These are phyloP conservation scores for Alfaro cultratus DNA, from an alignment of 2,797 vertebrate genomes.

Conservation along the genomic window DNA sequence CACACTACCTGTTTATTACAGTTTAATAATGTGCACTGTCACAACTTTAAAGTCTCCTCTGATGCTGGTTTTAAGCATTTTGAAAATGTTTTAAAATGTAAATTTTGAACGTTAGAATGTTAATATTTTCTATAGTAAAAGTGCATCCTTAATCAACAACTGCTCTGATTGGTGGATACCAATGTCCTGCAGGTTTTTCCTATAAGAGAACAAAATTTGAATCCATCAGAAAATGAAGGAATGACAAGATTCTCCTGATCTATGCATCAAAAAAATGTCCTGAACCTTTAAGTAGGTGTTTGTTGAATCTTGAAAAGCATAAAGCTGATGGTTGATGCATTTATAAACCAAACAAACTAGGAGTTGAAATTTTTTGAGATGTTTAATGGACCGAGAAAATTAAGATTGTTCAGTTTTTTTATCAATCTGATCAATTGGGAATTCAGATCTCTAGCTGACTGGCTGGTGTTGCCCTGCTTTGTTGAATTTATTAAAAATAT, in stretches of 20 bases:
- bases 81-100: background rate
- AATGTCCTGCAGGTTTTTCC: background rate
- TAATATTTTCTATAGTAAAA: background rate
- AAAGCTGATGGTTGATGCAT: background rate
- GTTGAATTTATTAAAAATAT: background rate
- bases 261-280: background rate
- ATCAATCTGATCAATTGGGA: background rate
- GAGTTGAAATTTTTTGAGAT: background rate
- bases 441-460: background rate
- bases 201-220: background rate
- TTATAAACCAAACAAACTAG: background rate
- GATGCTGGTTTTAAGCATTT: background rate
- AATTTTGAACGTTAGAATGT: background rate
- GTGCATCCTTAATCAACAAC: background rate
- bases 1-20: background rate
- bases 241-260: background rate
- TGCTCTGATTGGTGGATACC: background rate
- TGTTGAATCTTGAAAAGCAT: background rate
- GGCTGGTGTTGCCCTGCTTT: background rate
- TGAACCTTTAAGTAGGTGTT: background rate
- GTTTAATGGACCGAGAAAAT: background rate
- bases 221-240: background rate
- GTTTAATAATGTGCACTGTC: background rate
- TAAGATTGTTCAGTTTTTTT: background rate
- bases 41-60: background rate